Conservation (phyloP, 1,140 invertebrate genomes). For the Halotydeus destructor region DNA sequence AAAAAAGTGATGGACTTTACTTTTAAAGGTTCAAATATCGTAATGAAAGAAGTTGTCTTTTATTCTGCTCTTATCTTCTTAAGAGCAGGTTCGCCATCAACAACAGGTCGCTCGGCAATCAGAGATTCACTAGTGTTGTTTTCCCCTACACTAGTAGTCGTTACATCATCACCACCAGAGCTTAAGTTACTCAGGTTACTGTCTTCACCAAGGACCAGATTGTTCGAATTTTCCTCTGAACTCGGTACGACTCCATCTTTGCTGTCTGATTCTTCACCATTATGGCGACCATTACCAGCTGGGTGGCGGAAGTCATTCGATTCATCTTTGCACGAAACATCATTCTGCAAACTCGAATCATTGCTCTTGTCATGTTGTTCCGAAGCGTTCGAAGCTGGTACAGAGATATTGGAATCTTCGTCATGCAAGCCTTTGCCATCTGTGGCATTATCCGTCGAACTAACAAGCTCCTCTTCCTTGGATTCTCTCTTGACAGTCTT, state of each 20-base stretch:
- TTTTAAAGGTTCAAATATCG: too few relatives aligned
- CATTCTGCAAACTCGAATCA: not conserved
- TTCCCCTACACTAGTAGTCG: too few relatives aligned
- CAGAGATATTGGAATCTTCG: conserved; percentile 5
- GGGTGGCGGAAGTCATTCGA: not conserved
- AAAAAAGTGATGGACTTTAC: too few relatives aligned
- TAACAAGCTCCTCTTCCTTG: not conserved
- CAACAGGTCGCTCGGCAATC: too few relatives aligned
- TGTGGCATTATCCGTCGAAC: not conserved
- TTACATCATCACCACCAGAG: conserved; percentile 1
- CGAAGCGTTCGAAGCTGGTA: conserved; percentile 1
- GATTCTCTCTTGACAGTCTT: not conserved
- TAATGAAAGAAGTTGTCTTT: too few relatives aligned
- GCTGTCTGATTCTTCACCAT: not conserved
- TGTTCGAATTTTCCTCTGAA: conserved; percentile 1
- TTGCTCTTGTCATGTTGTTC: conserved; percentile 3
- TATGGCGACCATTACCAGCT: not conserved
- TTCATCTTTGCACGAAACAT: not conserved
- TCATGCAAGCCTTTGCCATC: not conserved
- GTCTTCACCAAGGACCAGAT: not conserved
- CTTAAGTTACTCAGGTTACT: conserved; percentile 4
- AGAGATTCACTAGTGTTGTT: too few relatives aligned
- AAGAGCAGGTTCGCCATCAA: too few relatives aligned
- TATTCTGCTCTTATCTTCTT: too few relatives aligned
- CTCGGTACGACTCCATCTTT: conserved; percentile 1